Evolutionary conservation across 2,888 invertebrate genomes (phyloP).

Genomic region (Tolmerus cingulatus): DNA sequence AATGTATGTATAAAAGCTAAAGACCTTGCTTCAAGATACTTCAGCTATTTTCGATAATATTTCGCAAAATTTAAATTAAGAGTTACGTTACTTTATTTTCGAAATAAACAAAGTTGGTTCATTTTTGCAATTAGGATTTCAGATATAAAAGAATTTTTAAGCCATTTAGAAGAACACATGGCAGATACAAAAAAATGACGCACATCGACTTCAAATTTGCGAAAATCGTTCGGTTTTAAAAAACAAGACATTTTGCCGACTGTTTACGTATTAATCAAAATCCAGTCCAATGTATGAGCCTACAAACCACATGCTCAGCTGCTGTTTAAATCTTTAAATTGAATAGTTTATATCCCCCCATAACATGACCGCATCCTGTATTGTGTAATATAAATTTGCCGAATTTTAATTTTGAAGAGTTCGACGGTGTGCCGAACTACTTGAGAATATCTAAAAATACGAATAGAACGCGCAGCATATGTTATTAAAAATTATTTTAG

Average conservation of each 20-base stretch:
- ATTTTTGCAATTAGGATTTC: neutral
- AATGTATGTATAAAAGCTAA: neutral
- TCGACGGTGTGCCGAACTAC: neutral
- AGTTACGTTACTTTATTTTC: no score
- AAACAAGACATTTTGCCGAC: neutral
- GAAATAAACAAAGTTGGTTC: no score
- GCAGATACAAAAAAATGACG: neutral
- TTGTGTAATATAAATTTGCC: neutral
- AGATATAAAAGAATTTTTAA: neutral
- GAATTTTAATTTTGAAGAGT: neutral
- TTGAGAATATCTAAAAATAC: neutral
- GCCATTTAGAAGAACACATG: neutral
- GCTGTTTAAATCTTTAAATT: neutral
- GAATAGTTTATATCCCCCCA: neutral
- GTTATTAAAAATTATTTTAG: neutral
- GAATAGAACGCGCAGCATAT: neutral
- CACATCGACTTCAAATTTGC: neutral
- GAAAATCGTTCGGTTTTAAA: neutral
- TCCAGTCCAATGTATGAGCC: neutral
- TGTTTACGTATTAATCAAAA: neutral
- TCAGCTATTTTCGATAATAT: no score
- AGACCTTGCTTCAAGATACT: no score
- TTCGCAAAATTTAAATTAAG: neutral
- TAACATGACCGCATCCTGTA: neutral
- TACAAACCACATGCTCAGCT: neutral